phyloP scores from a whole-genome alignment of 2,797 vertebrate genomes.

The Streptopelia turtur region DNA sequence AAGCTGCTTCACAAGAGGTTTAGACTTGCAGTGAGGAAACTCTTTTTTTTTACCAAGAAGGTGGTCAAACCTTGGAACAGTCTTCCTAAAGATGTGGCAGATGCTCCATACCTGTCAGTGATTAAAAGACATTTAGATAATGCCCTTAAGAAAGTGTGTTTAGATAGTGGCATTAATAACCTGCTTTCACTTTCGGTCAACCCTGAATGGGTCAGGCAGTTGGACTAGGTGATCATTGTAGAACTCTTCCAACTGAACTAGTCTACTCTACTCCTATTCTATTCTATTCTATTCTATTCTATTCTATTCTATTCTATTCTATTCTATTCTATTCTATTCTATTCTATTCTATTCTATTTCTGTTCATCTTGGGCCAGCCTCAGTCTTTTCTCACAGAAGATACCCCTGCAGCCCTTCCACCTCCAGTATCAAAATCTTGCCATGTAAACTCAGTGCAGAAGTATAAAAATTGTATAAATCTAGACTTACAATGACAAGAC shows the following conservation, averaged over 20 bases:
- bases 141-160: neutral
- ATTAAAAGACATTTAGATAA: neutral
- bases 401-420: neutral
- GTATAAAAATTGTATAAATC: neutral
- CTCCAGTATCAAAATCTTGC: neutral
- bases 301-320: neutral
- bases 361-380: neutral
- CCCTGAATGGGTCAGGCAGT: neutral
- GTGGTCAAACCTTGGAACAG: neutral
- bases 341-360: neutral
- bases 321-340: too few species aligned
- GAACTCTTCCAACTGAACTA: neutral
- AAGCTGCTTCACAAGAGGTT: rapidly evolving
- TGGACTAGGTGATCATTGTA: rapidly evolving
- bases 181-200: neutral
- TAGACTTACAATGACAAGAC: neutral
- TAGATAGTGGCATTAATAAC: neutral
- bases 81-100: neutral
- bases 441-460: neutral
- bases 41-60: neutral
- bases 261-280: neutral
- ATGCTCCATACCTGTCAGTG: neutral
- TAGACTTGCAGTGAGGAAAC: neutral
- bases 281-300: neutral
- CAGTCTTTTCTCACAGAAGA: neutral